Conservation (phyloP, 2,888 invertebrate genomes). For the Habrosyne pyritoides region DNA sequence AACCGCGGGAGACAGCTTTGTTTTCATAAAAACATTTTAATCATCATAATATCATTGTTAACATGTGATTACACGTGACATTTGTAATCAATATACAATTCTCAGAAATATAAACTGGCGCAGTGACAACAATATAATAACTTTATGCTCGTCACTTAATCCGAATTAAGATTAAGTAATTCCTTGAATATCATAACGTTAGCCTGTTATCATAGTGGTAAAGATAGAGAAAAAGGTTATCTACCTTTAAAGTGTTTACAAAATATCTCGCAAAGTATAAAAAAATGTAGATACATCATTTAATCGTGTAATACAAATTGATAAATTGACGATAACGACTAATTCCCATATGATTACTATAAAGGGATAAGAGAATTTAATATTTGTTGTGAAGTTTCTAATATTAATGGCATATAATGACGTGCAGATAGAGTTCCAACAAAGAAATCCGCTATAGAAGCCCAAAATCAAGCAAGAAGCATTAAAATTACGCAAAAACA, state of each 20-base stretch:
- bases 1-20: no score
- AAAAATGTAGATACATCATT: not conserved
- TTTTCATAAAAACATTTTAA: no score
- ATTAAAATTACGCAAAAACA: not conserved
- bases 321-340: not conserved
- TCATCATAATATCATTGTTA: not conserved
- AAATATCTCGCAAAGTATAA: not conserved
- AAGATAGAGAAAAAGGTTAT: not conserved
- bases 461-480: not conserved
- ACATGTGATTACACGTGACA: not conserved
- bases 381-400: not conserved
- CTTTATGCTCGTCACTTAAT: not conserved
- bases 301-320: not conserved
- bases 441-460: not conserved
- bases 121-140: not conserved
- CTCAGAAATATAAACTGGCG: not conserved
- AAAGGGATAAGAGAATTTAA: not conserved
- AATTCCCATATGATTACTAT: not conserved
- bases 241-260: not conserved
- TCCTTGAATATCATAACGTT: not conserved
- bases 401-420: not conserved
- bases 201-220: not conserved
- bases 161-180: not conserved
- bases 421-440: not conserved
- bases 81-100: not conserved